These are phyloP conservation scores for Drosophila funebris DNA, from an alignment of 1,140 invertebrate genomes.

Conservation along the genomic window DNA sequence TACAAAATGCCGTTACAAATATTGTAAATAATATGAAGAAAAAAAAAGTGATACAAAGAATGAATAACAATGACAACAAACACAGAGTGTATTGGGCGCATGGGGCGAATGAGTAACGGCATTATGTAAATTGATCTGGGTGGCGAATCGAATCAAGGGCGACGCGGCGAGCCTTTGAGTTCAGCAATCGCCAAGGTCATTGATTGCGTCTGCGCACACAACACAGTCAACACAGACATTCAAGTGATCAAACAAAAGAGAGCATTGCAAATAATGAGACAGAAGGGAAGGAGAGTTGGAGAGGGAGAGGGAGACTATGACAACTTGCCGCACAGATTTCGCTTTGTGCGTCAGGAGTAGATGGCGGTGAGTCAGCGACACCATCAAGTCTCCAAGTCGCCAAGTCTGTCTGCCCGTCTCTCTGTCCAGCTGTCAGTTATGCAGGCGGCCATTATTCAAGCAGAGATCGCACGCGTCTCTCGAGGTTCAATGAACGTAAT, in stretches of 20 bases:
- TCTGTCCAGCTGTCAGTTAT: slow-evolving; percentile 15
- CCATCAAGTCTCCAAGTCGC: slow-evolving; percentile 1
- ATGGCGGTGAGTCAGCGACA: slow-evolving; percentile 39
- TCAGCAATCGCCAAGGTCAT: slow-evolving; percentile 66
- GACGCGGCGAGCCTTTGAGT: slow-evolving; percentile 51
- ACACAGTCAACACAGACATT: no score
- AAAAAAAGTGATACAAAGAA: slow-evolving; percentile 56
- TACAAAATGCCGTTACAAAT: slow-evolving; percentile 71
- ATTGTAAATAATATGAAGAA: slow-evolving; percentile 51
- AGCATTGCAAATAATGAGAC: background rate
- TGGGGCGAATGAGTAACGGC: slow-evolving; percentile 36
- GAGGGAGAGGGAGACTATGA: no score
- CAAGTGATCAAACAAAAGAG: slow-evolving; percentile 46
- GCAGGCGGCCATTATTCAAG: slow-evolving; percentile 29
- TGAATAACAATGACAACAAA: slow-evolving; percentile 47
- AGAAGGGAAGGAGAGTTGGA: background rate
- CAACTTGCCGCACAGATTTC: no score
- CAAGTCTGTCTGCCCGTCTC: slow-evolving; percentile 30
- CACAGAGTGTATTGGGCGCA: slow-evolving; percentile 34
- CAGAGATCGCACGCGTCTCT: slow-evolving; percentile 45
- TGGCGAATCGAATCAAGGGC: slow-evolving; percentile 56
- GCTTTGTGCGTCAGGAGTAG: slow-evolving; percentile 42
- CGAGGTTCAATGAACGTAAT: slow-evolving; percentile 75
- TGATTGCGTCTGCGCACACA: no score
- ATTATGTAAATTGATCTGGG: slow-evolving; percentile 68